Evolutionary conservation across 2,113 vertebrate species (phyloP), one percentile per base, ranked within the genome.

Genomic region (Plecotus auritus): DNA sequence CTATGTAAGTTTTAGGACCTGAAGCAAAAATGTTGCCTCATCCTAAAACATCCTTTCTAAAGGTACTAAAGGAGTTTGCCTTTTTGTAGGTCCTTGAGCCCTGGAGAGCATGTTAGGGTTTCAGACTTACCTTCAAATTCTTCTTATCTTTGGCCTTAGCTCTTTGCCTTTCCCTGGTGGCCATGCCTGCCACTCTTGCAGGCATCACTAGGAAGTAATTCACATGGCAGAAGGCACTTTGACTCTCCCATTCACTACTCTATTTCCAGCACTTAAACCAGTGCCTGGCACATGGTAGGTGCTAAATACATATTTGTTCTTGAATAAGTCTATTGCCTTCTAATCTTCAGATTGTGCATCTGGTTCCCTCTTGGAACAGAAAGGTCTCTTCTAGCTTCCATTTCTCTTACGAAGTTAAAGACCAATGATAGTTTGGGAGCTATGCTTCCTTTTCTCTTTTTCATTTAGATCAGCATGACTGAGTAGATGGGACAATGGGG

Each of bases 291-390:
- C 42, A 14, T 56, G 28, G 14, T 23, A 37, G 45, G n/a, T 85
- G 23, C 23, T 88, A 35, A 51, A 9, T 83, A 23, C 2, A 1
- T 35, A 32, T 59, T 49, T 86, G 2, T 14, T 45, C 16, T 82
- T 83, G 32, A 95, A 64, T 88, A 49, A 30, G n/a, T 47, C 61
- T 22, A 22, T 16, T 54, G 18, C 35, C 86, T 88, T 81, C 59
- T 2, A 10, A 1, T 47, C 23, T 67, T 64, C 3, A 54, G 9
- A 51, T 45, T 42, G 26, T 82, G 14, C 2, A 0, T 90, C 23
- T 77, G 14, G 9, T 56, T 86, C 56, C 42, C 22, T 45, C 40
- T 26, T 45, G 3, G 61, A 26, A 26, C 83, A 64, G 59, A 82
- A 78, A 78, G 1, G 4, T 69, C 17, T 82, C 73, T 67, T 69